Evolutionary conservation across 2,113 vertebrate genomes (phyloP).

Genomic region (Forbesichthys papilliferus): DNA sequence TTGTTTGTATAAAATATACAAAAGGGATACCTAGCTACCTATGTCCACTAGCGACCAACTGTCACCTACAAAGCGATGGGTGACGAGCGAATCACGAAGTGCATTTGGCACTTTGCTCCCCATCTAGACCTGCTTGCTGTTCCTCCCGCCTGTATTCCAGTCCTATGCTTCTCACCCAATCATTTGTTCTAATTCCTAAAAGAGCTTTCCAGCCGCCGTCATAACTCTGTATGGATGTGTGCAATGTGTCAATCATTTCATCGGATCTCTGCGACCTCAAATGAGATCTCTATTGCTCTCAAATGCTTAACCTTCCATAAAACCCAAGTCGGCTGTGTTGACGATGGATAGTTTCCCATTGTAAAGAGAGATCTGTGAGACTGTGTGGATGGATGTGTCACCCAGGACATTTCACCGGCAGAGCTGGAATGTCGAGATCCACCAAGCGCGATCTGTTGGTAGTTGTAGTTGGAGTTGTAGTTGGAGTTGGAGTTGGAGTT

Average conservation of each 20-base stretch:
- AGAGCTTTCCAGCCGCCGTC: conserved; percentile 51
- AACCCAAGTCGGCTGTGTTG: not conserved
- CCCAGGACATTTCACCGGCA: conserved; percentile 60
- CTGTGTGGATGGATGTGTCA: conserved; percentile 50
- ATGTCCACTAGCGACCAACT: too few species aligned
- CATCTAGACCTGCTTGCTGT: not conserved
- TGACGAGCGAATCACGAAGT: too few species aligned
- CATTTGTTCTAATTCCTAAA: conserved; percentile 53
- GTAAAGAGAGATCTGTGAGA: conserved; percentile 25
- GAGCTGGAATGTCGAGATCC: conserved; percentile 65
- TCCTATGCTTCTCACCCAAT: conserved; percentile 47
- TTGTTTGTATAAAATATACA: too few species aligned
- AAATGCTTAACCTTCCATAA: not conserved
- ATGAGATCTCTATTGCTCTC: conserved; percentile 16
- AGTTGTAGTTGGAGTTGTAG: too few species aligned
- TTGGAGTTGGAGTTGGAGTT: too few species aligned
- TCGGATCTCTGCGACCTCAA: conserved; percentile 12
- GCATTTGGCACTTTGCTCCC: too few species aligned
- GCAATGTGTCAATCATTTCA: conserved; percentile 20
- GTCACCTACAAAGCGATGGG: too few species aligned
- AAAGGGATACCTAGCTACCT: too few species aligned
- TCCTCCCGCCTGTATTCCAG: not conserved
- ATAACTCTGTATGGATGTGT: conserved; percentile 43
- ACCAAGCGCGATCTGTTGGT: conserved; percentile 27
- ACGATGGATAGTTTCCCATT: conserved; percentile 1